These are phyloP conservation scores for Leptinotarsa defecta DNA, from an alignment of 1,140 invertebrate species.

Conservation along the genomic window DNA sequence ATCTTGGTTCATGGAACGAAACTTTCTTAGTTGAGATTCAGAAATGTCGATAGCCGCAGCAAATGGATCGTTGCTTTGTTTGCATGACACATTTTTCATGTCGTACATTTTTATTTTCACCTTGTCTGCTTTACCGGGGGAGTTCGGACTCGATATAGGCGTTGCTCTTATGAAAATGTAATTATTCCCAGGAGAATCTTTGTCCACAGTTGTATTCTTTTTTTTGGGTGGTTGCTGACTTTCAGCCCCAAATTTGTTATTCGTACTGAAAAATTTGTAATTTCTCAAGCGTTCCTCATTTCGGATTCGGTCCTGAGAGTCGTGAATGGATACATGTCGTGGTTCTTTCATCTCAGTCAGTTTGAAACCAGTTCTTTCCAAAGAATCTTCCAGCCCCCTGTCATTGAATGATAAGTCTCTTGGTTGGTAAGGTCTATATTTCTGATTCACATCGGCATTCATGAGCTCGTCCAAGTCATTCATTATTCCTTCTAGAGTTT, in stretches of 20 bases:
- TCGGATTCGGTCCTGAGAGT: neutral
- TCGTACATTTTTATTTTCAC: no score
- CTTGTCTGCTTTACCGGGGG: no score
- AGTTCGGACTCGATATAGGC: no score
- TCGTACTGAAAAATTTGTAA: neutral
- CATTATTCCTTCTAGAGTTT: slow-evolving; percentile 35
- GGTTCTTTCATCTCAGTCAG: neutral
- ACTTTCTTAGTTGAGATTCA: slow-evolving; percentile 3
- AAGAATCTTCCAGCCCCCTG: neutral
- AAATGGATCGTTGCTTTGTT: neutral
- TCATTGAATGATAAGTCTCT: neutral
- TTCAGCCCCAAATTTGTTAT: no score
- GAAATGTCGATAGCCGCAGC: slow-evolving; percentile 1
- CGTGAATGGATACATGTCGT: neutral
- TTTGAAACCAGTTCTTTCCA: neutral
- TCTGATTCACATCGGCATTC: slow-evolving; percentile 9
- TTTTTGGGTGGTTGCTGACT: no score
- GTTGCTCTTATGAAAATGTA: no score
- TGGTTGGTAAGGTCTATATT: neutral
- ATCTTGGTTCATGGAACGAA: neutral
- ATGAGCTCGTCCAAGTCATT: slow-evolving; percentile 30
- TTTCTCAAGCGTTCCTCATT: slow-evolving; percentile 3
- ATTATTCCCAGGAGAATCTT: no score
- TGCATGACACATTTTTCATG: neutral
- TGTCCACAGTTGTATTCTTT: no score